Percentiles rank a stretch among this genome's conserved stretches.
phyloP scores from a whole-genome alignment of 1,140 invertebrate genomes.

The Aporrectodea caliginosa region DNA sequence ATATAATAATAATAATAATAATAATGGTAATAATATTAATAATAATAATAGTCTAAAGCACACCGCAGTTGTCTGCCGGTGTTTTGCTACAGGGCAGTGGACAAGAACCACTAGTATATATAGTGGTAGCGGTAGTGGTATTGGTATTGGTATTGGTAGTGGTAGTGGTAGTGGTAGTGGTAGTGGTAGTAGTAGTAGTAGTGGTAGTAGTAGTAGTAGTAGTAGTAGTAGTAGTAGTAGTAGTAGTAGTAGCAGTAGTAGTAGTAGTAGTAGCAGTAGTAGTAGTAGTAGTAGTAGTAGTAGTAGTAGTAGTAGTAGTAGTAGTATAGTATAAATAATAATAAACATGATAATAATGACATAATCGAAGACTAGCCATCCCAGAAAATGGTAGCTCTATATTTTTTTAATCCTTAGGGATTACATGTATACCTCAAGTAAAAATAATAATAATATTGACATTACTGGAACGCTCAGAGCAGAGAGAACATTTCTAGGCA shows the following conservation, averaged over 20 bases:
- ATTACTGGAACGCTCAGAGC: too few species aligned
- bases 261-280: background rate
- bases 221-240: conserved; percentile 2
- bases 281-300: conserved; percentile 2
- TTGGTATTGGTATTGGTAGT: background rate
- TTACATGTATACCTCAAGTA: too few species aligned
- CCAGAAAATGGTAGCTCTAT: too few species aligned
- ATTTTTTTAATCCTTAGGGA: too few species aligned
- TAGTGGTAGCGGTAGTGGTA: background rate
- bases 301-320: conserved; percentile 3
- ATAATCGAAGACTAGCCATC: too few species aligned
- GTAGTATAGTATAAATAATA: too few species aligned
- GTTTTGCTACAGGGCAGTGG: too few species aligned
- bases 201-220: background rate
- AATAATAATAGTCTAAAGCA: background rate
- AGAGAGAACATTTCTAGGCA: too few species aligned
- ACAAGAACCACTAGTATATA: too few species aligned
- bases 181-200: conserved; percentile 1
- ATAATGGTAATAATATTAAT: background rate
- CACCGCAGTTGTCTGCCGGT: too few species aligned
- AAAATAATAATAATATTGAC: too few species aligned
- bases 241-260: conserved; percentile 1
- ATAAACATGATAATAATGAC: too few species aligned
- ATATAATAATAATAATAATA: background rate
- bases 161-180: background rate